Percentiles rank a stretch among this genome's conserved stretches.
phyloP scores from a whole-genome alignment of 2,113 vertebrate species.

The Protomyctophum bolini region DNA sequence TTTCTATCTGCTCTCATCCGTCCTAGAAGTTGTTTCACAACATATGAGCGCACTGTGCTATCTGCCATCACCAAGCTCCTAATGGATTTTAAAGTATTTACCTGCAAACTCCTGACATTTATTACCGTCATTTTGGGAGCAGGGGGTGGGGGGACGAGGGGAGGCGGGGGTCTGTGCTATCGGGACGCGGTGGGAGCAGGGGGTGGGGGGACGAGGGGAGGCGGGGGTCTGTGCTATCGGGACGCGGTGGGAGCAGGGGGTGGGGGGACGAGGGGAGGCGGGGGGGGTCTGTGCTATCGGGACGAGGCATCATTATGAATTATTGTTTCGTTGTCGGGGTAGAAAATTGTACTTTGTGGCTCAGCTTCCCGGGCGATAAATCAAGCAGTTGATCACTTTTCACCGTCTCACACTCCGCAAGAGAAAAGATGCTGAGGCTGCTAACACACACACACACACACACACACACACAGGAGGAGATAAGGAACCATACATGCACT shows the following conservation, averaged over 20 bases:
- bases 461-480: constrained; percentile 36
- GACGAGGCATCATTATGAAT: constrained; percentile 95
- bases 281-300: no score
- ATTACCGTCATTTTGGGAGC: constrained; percentile 94
- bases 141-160: constrained; percentile 84
- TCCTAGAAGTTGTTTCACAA: constrained; percentile 80
- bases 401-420: constrained; percentile 82
- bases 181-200: constrained; percentile 74
- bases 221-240: constrained; percentile 92
- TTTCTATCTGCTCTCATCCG: no score
- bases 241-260: constrained; percentile 49
- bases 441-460: no score
- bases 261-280: no score
- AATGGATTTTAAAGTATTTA: constrained; percentile 99
- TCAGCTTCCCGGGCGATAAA: constrained; percentile 94
- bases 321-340: constrained; percentile 97
- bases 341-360: constrained; percentile 99
- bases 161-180: constrained; percentile 91
- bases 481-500: constrained; percentile 53
- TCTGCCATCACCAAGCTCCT: constrained; percentile 78
- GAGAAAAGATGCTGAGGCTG: constrained; percentile 85
- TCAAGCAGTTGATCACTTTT: constrained; percentile 89
- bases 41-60: constrained; percentile 75
- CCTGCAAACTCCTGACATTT: constrained; percentile 95
- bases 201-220: constrained; percentile 83